These are phyloP conservation scores for Corbicula japonica DNA, from an alignment of 2,888 invertebrate genomes.

Conservation along the genomic window DNA sequence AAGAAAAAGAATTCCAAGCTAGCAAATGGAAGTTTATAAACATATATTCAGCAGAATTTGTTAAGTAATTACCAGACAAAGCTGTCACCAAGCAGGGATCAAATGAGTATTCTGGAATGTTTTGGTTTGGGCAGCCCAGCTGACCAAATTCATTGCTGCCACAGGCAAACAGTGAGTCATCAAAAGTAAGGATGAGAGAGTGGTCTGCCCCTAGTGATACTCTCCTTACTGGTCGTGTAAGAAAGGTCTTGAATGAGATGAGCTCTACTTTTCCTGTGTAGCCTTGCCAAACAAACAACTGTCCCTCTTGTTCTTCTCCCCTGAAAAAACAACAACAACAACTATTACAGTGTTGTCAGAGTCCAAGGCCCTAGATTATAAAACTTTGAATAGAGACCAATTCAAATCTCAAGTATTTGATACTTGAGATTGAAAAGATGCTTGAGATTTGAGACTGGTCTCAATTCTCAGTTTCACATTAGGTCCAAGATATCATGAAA, in stretches of 20 bases:
- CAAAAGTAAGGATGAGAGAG: constrained; percentile 80
- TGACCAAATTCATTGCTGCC: constrained; percentile 84
- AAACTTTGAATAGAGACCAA: no score
- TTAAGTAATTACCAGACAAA: constrained; percentile 75
- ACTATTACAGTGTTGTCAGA: no score
- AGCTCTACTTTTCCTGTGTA: constrained; percentile 75
- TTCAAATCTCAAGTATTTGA: no score
- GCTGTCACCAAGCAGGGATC: constrained; percentile 75
- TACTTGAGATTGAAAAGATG: no score
- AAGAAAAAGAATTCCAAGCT: not conserved
- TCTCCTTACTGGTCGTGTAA: constrained; percentile 68
- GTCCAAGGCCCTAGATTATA: no score
- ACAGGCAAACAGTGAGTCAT: constrained; percentile 79
- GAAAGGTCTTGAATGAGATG: constrained; percentile 72
- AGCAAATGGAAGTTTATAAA: no score
- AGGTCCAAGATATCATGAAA: no score
- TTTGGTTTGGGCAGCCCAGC: constrained; percentile 78
- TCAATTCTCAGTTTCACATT: no score
- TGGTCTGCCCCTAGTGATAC: constrained; percentile 82
- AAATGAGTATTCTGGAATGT: constrained; percentile 64
- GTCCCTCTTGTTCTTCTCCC: constrained; percentile 68
- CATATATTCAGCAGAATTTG: no score
- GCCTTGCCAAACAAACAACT: constrained; percentile 79
- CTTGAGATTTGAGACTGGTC: no score
- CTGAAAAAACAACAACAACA: no score